A percentile compares a stretch with the other conserved stretches of the same genome.
phyloP scores from a whole-genome alignment of 2,797 vertebrate species.

The Nannoperca australis region DNA sequence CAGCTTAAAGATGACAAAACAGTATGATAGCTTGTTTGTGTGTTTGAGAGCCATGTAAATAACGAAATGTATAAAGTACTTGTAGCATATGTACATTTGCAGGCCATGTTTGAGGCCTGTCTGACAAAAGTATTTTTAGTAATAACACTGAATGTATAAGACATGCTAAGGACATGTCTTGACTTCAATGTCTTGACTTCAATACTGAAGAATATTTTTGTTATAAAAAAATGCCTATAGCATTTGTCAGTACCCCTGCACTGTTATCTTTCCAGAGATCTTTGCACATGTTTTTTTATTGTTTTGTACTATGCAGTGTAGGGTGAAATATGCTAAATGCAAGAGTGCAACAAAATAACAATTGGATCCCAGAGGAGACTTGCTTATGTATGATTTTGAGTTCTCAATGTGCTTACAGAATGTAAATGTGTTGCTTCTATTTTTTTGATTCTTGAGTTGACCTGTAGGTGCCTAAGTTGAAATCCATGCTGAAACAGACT shows the following conservation, averaged over 20 bases:
- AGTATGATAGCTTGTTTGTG: conserved; percentile 73
- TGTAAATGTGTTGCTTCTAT: conserved; percentile 27
- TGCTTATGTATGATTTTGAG: conserved; percentile 68
- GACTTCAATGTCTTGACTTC: conserved; percentile 88
- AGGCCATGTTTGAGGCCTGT: conserved; percentile 89
- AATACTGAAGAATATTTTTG: conserved; percentile 90
- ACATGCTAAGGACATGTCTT: conserved; percentile 87
- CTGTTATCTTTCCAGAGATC: conserved; percentile 86
- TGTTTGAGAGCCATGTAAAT: conserved; percentile 96
- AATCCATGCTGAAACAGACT: conserved; percentile 45
- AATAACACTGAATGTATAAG: conserved; percentile 97
- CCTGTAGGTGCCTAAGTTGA: conserved; percentile 74
- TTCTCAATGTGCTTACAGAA: conserved; percentile 50
- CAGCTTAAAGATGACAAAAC: conserved; percentile 82
- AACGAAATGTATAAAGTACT: conserved; percentile 91
- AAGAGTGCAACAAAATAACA: conserved; percentile 51
- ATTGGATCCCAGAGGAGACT: conserved; percentile 76
- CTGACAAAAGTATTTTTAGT: conserved; percentile 96
- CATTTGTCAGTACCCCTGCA: conserved; percentile 85
- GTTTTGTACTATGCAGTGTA: conserved; percentile 86
- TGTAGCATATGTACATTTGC: conserved; percentile 99
- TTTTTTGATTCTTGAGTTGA: conserved; percentile 43
- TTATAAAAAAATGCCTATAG: conserved; percentile 80
- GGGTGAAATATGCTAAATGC: conserved; percentile 84
- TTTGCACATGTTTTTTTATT: conserved; percentile 87